These are phyloP conservation scores for Callocephalon fimbriatum DNA, from an alignment of 2,113 vertebrate species.

Conservation along the genomic window DNA sequence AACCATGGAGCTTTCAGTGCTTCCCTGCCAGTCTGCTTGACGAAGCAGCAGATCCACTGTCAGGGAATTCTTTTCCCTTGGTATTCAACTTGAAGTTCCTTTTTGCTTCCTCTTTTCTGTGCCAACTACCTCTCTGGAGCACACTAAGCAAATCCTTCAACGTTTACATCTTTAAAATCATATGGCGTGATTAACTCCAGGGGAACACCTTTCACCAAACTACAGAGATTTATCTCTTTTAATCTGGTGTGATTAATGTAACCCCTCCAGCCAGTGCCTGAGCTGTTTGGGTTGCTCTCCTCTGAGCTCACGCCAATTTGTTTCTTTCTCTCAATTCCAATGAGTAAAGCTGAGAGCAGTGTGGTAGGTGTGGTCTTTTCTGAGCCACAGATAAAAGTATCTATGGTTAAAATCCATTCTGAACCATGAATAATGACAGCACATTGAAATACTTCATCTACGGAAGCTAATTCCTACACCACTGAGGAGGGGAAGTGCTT, in stretches of 20 bases:
- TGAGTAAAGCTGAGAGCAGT: neutral
- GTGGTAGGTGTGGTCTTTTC: neutral
- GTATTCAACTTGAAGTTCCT: constrained; percentile 12
- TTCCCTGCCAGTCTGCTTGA: neutral
- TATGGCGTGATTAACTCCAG: neutral
- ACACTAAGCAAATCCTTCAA: constrained; percentile 22
- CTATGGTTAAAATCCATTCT: neutral
- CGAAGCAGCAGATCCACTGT: neutral
- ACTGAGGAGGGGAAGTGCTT: neutral
- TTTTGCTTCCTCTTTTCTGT: constrained; percentile 32
- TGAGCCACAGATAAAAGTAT: neutral
- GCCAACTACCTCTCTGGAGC: constrained; percentile 2
- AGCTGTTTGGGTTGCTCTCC: constrained; percentile 30
- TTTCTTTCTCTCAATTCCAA: neutral
- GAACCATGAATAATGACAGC: neutral
- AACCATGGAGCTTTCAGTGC: neutral
- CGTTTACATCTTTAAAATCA: constrained; percentile 42
- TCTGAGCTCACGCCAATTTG: constrained; percentile 39
- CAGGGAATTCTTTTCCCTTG: constrained; percentile 3
- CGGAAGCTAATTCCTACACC: neutral
- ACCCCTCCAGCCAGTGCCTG: constrained; percentile 15
- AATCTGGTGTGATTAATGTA: constrained; percentile 35
- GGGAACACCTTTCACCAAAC: constrained; percentile 42
- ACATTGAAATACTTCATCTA: neutral
- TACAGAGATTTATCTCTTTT: constrained; percentile 29